A percentile compares a stretch with the other conserved stretches of the same genome.
These are phyloP conservation scores for Catonia carolina DNA, from an alignment of 2,888 invertebrate genomes.

Conservation along the genomic window DNA sequence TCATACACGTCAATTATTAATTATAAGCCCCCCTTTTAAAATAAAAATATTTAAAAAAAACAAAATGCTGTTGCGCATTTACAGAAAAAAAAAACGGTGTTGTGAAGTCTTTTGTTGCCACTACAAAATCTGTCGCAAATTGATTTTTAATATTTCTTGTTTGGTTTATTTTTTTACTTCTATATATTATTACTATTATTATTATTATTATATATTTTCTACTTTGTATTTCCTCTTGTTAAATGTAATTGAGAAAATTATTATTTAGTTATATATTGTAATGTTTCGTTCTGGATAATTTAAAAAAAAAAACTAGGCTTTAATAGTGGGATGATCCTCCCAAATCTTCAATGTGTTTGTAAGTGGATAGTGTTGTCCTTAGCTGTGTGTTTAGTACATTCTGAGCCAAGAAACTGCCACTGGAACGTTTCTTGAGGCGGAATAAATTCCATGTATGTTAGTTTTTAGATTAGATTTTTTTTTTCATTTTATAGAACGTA, in stretches of 20 bases:
- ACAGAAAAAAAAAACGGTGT: neutral
- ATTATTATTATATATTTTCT: neutral
- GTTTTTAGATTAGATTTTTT: constrained; percentile 25
- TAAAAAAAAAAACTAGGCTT: too few relatives aligned
- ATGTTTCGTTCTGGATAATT: too few relatives aligned
- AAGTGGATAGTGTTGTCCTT: constrained; percentile 18
- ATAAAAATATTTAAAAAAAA: constrained; percentile 1
- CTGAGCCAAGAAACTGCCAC: constrained; percentile 22
- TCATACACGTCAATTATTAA: constrained; percentile 26
- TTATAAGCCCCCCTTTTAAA: constrained; percentile 23
- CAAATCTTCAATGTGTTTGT: neutral
- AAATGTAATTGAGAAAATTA: too few relatives aligned
- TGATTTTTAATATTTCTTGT: neutral
- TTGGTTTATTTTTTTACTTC: constrained; percentile 2
- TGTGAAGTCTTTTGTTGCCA: neutral
- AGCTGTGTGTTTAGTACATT: constrained; percentile 5
- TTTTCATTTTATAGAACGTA: constrained; percentile 21
- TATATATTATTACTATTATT: constrained; percentile 7
- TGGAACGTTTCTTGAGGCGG: constrained; percentile 12
- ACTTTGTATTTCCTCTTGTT: neutral
- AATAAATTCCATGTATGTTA: constrained; percentile 27
- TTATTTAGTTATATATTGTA: too few relatives aligned
- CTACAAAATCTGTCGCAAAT: neutral
- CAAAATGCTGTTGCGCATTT: neutral
- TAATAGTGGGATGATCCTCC: too few relatives aligned